Conservation (phyloP, 2,797 vertebrate genomes). For the Tokudaia tokunoshimensis region DNA sequence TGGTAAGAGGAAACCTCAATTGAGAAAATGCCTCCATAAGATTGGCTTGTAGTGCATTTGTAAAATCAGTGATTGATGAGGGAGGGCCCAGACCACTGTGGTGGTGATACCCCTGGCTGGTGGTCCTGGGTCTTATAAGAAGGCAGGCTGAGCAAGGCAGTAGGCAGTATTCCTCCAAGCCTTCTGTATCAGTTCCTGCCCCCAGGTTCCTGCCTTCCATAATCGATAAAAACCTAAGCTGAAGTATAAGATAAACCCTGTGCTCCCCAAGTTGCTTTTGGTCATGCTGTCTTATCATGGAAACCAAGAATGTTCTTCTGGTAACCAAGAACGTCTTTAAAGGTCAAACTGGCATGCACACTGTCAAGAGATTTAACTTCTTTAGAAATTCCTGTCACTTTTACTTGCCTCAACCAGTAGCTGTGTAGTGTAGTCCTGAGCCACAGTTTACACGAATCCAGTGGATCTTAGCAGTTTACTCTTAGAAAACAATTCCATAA, state of each 20-base stretch:
- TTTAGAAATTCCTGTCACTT: neutral
- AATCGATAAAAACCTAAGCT: neutral
- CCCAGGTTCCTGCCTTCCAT: neutral
- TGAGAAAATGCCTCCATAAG: neutral
- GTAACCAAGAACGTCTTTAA: neutral
- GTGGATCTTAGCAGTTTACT: neutral
- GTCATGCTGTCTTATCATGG: neutral
- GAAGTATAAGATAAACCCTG: neutral
- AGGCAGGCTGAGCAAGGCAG: neutral
- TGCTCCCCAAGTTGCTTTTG: neutral
- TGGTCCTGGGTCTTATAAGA: neutral
- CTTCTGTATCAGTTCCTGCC: neutral
- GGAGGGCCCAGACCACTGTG: neutral
- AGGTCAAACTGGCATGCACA: neutral
- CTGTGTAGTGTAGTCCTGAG: neutral
- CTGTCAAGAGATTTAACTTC: neutral
- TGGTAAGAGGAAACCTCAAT: neutral
- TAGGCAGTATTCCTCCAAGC: neutral
- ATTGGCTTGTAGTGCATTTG: neutral
- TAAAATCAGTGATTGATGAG: too few species aligned
- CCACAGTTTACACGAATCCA: neutral
- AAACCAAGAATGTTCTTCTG: neutral
- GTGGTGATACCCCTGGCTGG: neutral
- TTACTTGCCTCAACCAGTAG: neutral
- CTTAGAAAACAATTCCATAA: slow-evolving; percentile 8